Base-by-base conservation (phyloP, 1,140 invertebrate species). In the Saxidomus purpurata region DNA sequence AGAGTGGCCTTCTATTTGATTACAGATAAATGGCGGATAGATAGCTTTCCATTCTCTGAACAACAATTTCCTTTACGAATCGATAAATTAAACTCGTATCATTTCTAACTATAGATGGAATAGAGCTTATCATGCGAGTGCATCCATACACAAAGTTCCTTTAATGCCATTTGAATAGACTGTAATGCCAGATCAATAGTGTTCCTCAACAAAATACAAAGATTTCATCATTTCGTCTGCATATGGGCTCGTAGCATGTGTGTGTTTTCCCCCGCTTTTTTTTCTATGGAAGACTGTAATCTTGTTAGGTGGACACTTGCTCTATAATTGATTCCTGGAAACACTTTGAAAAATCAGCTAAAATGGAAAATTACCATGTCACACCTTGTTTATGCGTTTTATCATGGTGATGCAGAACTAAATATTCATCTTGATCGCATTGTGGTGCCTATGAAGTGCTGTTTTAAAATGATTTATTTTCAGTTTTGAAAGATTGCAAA, bases 61-160 rank as follows among this genome's bases (percentile, higher is more conserved):
- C 67, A 38, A 71, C 67, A 71, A 71, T 71, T 71, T 71, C 67
- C 67, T 71, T 71, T 71, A 49, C 36, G 22, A 77, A 77, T 77
- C 74, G 34, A 77, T 77, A 77, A 77, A 77, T 77, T 77, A 77
- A 77, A 77, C 40, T 77, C 9, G 40, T 77, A 77, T 77, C 74
- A 77, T 77, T 77, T 52, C 74, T 52, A 77, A 77, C 74, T 77
- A 77, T 77, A 77, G 47, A 77, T 77, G 43, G 40, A 8, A 49
- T 49, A 3, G 4, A 38, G 67, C 67, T 77, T 77, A 77, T 77
- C 74, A 49, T 43, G 15, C 13, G 6, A 25, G 19, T 52, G 43
- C 22, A 77, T 77, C 47, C 74, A 77, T 6, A 77, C 74, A 52
- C 74, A 77, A 47, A 38, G 8, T 25, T 49, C 74, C 28, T 77